A percentile compares a stretch with the other conserved stretches of the same genome.
Conservation (phyloP, 2,797 vertebrate species). For the Molossus molossus region DNA sequence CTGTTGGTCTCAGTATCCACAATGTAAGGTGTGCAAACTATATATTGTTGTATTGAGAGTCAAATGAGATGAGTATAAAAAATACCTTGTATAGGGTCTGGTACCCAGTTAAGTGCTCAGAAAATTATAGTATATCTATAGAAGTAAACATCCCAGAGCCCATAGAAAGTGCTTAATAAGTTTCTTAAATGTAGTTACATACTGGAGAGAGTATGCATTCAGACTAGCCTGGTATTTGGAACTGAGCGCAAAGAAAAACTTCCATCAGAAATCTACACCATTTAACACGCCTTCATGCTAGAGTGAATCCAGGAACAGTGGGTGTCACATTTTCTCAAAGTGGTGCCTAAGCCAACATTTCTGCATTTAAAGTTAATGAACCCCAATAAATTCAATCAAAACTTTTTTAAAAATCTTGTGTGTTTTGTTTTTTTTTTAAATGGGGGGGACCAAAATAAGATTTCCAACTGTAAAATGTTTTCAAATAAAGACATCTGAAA, state of each 20-base stretch:
- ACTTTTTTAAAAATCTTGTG: background rate
- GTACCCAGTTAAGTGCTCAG: background rate
- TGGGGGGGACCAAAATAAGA: background rate
- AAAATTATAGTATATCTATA: background rate
- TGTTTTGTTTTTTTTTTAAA: background rate
- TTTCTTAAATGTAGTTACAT: conserved; percentile 5
- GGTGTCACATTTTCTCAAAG: conserved; percentile 77
- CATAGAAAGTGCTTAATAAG: conserved; percentile 25
- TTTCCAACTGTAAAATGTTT: conserved; percentile 26
- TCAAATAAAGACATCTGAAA: conserved; percentile 21
- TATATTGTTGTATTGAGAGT: background rate
- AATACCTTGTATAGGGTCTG: background rate
- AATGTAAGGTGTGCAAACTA: background rate
- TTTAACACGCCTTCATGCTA: conserved; percentile 75
- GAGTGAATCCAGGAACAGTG: conserved; percentile 62
- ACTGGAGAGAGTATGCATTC: background rate
- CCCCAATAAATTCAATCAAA: background rate
- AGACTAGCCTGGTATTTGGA: conserved; percentile 66
- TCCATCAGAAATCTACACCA: conserved; percentile 81
- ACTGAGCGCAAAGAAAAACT: conserved; percentile 74
- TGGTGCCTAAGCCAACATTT: conserved; percentile 52
- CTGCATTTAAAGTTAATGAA: conserved; percentile 80
- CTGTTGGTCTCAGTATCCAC: background rate
- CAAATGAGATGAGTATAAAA: conserved; percentile 15
- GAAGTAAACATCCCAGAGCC: background rate